These are phyloP conservation scores for Drosophila lini DNA, from an alignment of 1,140 invertebrate genomes.

Conservation along the genomic window DNA sequence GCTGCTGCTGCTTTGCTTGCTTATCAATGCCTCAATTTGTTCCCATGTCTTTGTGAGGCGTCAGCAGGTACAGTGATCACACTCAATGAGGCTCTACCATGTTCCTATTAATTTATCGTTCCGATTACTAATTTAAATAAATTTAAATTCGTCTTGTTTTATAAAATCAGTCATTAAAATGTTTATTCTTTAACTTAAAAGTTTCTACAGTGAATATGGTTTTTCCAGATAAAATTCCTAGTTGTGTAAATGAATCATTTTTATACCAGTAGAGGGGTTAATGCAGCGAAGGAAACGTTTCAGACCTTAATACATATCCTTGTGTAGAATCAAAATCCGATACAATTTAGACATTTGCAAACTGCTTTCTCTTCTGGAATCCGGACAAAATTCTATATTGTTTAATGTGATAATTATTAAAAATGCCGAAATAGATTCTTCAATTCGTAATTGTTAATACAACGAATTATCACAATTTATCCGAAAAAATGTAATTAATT, in stretches of 20 bases:
- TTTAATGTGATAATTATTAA: neutral
- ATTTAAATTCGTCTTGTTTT: neutral
- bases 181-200: too few species aligned
- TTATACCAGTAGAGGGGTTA: too few species aligned
- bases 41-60: conserved; percentile 14
- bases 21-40: conserved; percentile 52
- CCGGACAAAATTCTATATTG: too few species aligned
- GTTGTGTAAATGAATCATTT: too few species aligned
- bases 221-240: too few species aligned
- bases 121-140: neutral
- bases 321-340: too few species aligned
- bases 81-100: neutral
- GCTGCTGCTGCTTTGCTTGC: conserved; percentile 1
- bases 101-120: neutral
- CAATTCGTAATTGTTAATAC: neutral
- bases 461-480: neutral
- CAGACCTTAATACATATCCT: too few species aligned
- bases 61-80: conserved; percentile 23
- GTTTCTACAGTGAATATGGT: too few species aligned
- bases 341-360: too few species aligned
- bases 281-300: too few species aligned
- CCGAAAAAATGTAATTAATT: neutral
- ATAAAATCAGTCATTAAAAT: too few species aligned
- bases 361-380: too few species aligned
- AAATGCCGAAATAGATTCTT: neutral